Evolutionary conservation across 2,797 vertebrate genomes (phyloP).

Genomic region (Chaenodraco wilsoni): DNA sequence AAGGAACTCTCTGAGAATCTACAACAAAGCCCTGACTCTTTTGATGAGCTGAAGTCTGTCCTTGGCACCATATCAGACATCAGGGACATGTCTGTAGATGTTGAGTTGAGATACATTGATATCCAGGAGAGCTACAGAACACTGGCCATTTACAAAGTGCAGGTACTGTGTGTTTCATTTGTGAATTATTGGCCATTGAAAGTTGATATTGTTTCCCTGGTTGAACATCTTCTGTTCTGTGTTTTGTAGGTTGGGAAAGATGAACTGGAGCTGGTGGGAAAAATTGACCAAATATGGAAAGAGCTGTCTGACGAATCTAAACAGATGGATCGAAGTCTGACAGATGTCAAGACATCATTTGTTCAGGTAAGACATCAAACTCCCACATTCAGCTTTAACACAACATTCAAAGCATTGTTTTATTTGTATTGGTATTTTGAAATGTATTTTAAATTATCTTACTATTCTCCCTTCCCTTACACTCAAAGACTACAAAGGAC

Average conservation of each 20-base stretch:
- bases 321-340: constrained; percentile 84
- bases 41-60: constrained; percentile 90
- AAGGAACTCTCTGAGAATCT: constrained; percentile 84
- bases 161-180: constrained; percentile 77
- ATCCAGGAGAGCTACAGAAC: constrained; percentile 92
- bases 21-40: constrained; percentile 81
- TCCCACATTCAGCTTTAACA: background rate
- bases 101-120: constrained; percentile 88
- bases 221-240: background rate
- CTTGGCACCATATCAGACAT: constrained; percentile 89
- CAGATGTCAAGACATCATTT: constrained; percentile 89
- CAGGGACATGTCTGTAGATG: constrained; percentile 84
- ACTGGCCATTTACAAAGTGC: constrained; percentile 86
- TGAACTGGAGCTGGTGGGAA: constrained; percentile 79
- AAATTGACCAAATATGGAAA: constrained; percentile 84
- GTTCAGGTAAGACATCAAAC: constrained; percentile 80
- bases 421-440: background rate
- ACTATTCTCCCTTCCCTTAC: background rate
- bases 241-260: constrained; percentile 82
- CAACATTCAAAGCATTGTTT: background rate
- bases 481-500: constrained; percentile 85
- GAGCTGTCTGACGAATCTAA: constrained; percentile 85
- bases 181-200: constrained; percentile 1
- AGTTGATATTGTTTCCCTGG: background rate
- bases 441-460: background rate